Evolutionary conservation across 2,888 invertebrate genomes (phyloP).

Genomic region (Oxytorus armatus): DNA sequence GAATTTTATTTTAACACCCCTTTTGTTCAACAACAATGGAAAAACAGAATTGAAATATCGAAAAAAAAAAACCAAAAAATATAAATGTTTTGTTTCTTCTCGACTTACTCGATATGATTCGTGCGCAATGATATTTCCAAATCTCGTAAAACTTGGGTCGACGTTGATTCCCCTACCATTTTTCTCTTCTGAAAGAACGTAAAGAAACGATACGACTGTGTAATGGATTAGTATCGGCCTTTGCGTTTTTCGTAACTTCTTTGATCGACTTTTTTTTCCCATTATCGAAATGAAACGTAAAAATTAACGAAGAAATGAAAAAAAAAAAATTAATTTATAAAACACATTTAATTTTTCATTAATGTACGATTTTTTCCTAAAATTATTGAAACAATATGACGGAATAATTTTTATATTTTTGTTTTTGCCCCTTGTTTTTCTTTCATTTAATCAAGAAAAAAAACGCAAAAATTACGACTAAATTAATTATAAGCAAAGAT

Average conservation of each 20-base stretch:
- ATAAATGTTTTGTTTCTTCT: not conserved
- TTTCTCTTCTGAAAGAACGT: conserved; percentile 95
- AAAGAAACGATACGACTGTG: conserved; percentile 84
- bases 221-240: conserved; percentile 78
- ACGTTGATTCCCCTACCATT: conserved; percentile 98
- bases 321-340: not conserved
- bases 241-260: too few species aligned
- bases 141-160: conserved; percentile 98
- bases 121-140: conserved; percentile 99
- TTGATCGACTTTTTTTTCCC: too few species aligned
- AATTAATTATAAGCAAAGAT: too few species aligned
- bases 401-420: not conserved
- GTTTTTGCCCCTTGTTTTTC: not conserved
- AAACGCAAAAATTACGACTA: conserved; percentile 42
- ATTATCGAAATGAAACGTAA: conserved; percentile 45
- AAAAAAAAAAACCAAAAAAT: too few species aligned
- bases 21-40: too few species aligned
- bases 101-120: conserved; percentile 98
- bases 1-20: not conserved
- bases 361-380: not conserved
- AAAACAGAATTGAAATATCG: too few species aligned
- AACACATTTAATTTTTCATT: not conserved
- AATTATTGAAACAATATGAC: too few species aligned
- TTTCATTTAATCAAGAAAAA: conserved; percentile 7
- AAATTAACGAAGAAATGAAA: too few species aligned